Evolutionary conservation across 2,797 vertebrate genomes (phyloP), one percentile per base, ranked within the genome.

Genomic region (Serranus cabrilla): DNA sequence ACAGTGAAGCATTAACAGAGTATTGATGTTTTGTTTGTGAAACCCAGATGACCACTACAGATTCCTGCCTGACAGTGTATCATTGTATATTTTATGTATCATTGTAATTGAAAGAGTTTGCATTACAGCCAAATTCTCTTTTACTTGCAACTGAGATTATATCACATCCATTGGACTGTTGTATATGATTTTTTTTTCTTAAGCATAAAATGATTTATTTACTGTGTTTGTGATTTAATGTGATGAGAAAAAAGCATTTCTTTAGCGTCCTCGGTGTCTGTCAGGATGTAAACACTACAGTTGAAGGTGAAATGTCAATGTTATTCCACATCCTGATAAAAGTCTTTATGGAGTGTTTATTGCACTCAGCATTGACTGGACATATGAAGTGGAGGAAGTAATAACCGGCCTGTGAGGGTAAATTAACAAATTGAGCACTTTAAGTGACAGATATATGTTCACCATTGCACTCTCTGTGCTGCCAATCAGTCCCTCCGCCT

Each of bases 31-130:
- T 82, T 74, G 43, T 67, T 76, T 81, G 68, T 74, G 73, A 76
- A 72, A 16, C 60, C 67, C 51, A 73, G 55, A 82, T 80, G 60
- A 90, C 85, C 89, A 90, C 89, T 86, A 83, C 61, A 80, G 67
- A 76, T 74, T 60, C 55, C 49, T 71, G 11, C 45, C 49, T 55
- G 20, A 69, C 49, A 62, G 31, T 73, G 16, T 74, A 39, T 70
- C 13, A 10, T 59, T 54, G 50, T 73, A 45, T 72, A 67, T 73
- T 79, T 61, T 46, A 63, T 83, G 60, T 76, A 31, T 74, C 50
- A 63, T 58, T 81, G 59, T 73, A 46, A 59, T 71, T 21, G 50
- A 70, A 64, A 21, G 52, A 25, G 31, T 71, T 55, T 60, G 45
- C 42, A 47, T 45, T 21, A 23, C 46, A 18, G 55, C 59, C 57